A percentile compares a stretch with the other conserved stretches of the same genome.
These are phyloP conservation scores for Zosterops hypoxanthus DNA, from an alignment of 2,113 vertebrate genomes.

Conservation along the genomic window DNA sequence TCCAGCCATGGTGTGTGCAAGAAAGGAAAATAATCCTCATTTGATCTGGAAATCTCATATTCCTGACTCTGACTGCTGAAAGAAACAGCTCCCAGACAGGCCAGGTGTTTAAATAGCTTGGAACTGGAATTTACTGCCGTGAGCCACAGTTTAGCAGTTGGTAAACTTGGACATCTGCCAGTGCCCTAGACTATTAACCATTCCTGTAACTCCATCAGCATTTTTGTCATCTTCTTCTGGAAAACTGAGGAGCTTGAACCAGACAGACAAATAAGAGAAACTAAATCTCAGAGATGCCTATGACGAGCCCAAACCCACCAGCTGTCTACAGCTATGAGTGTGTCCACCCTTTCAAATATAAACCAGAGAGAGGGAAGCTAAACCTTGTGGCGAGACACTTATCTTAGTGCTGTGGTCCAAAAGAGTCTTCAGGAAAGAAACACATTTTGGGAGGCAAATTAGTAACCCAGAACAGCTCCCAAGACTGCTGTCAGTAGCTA, in stretches of 20 bases:
- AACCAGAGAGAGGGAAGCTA: neutral
- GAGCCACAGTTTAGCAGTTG: neutral
- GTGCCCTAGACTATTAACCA: neutral
- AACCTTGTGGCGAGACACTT: neutral
- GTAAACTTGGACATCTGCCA: neutral
- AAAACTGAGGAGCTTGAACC: neutral
- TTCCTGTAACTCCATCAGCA: neutral
- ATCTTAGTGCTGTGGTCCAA: neutral
- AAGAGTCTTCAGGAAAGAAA: neutral
- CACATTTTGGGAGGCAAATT: neutral
- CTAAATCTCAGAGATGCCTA: neutral
- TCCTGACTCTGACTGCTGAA: neutral
- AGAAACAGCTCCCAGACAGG: neutral
- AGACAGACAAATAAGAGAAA: neutral
- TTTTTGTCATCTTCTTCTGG: neutral
- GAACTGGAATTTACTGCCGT: neutral
- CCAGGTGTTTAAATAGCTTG: slow-evolving; percentile 31
- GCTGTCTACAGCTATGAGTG: neutral
- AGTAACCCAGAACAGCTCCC: neutral
- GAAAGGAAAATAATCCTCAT: neutral
- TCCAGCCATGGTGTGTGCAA: neutral
- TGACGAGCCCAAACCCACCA: neutral
- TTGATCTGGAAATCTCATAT: slow-evolving; percentile 8
- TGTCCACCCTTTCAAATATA: neutral
- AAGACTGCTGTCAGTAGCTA: neutral